Percentiles rank a stretch among this genome's conserved stretches.
These are phyloP conservation scores for Alethe castanea DNA, from an alignment of 2,113 vertebrate genomes.

Conservation along the genomic window DNA sequence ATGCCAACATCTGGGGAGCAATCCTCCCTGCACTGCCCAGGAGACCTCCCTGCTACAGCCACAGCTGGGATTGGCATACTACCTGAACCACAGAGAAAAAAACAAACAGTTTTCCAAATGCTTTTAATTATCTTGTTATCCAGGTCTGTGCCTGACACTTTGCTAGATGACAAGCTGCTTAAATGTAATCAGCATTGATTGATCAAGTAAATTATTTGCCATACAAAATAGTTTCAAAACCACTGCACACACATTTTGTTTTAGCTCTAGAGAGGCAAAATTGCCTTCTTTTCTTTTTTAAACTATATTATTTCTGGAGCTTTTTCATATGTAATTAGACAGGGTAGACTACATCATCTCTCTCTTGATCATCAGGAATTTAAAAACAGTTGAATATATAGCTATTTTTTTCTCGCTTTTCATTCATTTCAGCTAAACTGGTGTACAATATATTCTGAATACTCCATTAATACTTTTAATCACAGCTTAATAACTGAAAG, in stretches of 20 bases:
- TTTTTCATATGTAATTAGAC: background rate
- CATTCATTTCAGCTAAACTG: background rate
- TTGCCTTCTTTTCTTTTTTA: background rate
- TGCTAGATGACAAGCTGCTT: background rate
- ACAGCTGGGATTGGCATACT: background rate
- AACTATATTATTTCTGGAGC: background rate
- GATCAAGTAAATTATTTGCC: background rate
- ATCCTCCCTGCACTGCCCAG: background rate
- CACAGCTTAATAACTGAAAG: background rate
- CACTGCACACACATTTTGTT: accelerated
- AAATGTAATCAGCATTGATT: background rate
- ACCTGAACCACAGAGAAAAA: background rate
- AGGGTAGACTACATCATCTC: background rate
- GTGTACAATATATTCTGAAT: background rate
- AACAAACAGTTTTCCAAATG: background rate
- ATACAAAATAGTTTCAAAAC: background rate
- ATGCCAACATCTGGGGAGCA: background rate
- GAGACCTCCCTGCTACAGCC: background rate
- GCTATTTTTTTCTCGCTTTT: background rate
- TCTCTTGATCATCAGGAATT: background rate
- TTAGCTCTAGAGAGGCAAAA: background rate
- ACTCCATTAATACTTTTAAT: background rate
- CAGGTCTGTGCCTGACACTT: background rate
- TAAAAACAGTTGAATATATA: background rate
- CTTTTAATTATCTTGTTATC: background rate